Base-by-base conservation (phyloP, 2,797 vertebrate genomes). In the Crypturellus tataupa region DNA sequence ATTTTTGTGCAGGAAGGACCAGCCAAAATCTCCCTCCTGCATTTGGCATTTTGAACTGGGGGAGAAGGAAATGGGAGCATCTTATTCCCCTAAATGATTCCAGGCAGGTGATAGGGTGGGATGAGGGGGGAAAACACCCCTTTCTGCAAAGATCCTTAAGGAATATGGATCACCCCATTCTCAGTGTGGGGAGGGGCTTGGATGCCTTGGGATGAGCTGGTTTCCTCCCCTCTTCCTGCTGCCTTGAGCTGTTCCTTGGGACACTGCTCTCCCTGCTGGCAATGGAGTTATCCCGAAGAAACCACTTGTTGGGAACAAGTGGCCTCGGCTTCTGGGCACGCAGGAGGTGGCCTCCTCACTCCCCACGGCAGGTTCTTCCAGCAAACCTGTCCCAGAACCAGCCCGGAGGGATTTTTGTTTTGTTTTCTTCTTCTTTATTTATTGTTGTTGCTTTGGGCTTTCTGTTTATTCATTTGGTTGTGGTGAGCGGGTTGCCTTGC, bases 291-390 rank as follows among this genome's bases (percentile, higher is more conserved):
- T 51, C 49, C 49, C 14, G 25, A 51, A 51, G 25, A 51, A 51
- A 51, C 7, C 23, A 25, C 51, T 53, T 53, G 25, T 53, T 51
- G 7, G 49, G 24, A 51, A 51, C 24, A 27, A 53, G 25, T 23
- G 12, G 49, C 49, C 24, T 24, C 12, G 6, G 13, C 24, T 51
- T 25, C 49, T 51, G 24, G 24, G 40, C 40, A 42, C 40, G 6
- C 40, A 42, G 40, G 40, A 42, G 40, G 40, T 42, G 40, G 40
- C 40, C 40, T 42, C 14, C 40, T 42, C 40, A 42, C 40, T 42
- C 35, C 9, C 19, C 1, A 0, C 40, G 4, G 25, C 47, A 64
- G 47, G n/a, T 53, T 14, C 10, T 35, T 56, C 40, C 1, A 1
- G 24, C 39, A 23, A 25, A 18, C 11, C 10, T 9, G 51, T 18